These are phyloP conservation scores for Toxotes jaculatrix DNA, from an alignment of 2,113 vertebrate species.

Conservation along the genomic window DNA sequence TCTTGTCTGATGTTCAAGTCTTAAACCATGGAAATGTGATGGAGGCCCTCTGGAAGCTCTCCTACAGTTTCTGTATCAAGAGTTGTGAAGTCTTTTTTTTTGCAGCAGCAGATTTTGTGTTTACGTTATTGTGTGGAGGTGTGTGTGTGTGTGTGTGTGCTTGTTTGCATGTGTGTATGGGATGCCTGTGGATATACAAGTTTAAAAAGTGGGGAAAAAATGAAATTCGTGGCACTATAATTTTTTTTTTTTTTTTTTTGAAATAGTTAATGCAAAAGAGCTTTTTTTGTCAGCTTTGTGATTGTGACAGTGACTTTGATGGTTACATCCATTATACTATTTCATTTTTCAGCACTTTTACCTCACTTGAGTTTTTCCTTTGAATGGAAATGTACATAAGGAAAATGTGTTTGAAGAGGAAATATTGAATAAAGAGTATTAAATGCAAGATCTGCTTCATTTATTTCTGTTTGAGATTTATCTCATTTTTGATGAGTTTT, in stretches of 20 bases:
- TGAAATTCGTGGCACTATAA: constrained; percentile 73
- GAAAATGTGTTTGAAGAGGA: constrained; percentile 84
- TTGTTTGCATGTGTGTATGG: constrained; percentile 50
- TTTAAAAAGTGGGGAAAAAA: constrained; percentile 52
- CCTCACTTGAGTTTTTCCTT: constrained; percentile 84
- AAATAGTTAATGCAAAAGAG: constrained; percentile 70
- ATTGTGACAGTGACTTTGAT: constrained; percentile 72
- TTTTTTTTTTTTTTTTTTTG: constrained; percentile 64
- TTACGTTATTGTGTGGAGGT: constrained; percentile 48
- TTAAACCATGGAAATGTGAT: constrained; percentile 56
- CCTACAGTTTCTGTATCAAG: constrained; percentile 45
- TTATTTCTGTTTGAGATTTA: constrained; percentile 11
- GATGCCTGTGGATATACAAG: constrained; percentile 68
- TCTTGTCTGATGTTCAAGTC: constrained; percentile 60
- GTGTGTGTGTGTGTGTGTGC: constrained; percentile 31
- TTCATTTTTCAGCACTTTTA: constrained; percentile 87
- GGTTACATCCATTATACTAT: constrained; percentile 71
- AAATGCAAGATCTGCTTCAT: constrained; percentile 53
- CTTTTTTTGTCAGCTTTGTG: constrained; percentile 76
- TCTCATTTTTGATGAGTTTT: too few relatives aligned
- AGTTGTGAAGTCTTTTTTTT: constrained; percentile 51
- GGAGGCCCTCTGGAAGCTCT: constrained; percentile 43
- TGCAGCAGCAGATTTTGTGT: constrained; percentile 60
- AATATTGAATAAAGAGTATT: constrained; percentile 80
- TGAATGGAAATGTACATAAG: constrained; percentile 80